Evolutionary conservation across 2,113 vertebrate species (phyloP).

Genomic region (Agapornis roseicollis): DNA sequence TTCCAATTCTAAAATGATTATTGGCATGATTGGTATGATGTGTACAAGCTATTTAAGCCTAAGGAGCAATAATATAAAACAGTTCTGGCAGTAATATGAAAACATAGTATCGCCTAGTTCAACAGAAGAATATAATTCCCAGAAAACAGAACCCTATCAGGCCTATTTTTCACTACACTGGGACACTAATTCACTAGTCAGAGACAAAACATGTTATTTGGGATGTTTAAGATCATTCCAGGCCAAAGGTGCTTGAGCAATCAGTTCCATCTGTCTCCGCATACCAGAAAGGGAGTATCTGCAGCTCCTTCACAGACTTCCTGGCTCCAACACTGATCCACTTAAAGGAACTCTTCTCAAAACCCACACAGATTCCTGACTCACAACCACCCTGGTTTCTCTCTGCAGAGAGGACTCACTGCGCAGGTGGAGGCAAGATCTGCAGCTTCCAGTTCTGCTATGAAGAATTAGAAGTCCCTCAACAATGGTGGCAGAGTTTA

Average conservation of each 20-base stretch:
- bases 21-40: background rate
- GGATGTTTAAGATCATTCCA: background rate
- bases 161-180: background rate
- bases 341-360: background rate
- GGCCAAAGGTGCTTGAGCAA: constrained; percentile 14
- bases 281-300: background rate
- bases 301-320: background rate
- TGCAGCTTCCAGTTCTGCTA: background rate
- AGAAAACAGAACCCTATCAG: background rate
- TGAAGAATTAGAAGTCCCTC: background rate
- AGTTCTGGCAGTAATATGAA: background rate
- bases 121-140: background rate
- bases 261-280: background rate
- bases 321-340: background rate
- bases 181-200: background rate
- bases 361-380: background rate
- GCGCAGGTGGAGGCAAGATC: background rate
- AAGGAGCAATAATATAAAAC: background rate
- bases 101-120: background rate
- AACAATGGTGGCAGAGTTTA: accelerated
- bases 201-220: background rate
- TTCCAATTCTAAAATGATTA: background rate
- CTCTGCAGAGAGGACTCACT: background rate
- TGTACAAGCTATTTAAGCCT: background rate
- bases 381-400: background rate